These are phyloP conservation scores for Hypanus sabinus DNA, from an alignment of 2,113 vertebrate species.

Conservation along the genomic window DNA sequence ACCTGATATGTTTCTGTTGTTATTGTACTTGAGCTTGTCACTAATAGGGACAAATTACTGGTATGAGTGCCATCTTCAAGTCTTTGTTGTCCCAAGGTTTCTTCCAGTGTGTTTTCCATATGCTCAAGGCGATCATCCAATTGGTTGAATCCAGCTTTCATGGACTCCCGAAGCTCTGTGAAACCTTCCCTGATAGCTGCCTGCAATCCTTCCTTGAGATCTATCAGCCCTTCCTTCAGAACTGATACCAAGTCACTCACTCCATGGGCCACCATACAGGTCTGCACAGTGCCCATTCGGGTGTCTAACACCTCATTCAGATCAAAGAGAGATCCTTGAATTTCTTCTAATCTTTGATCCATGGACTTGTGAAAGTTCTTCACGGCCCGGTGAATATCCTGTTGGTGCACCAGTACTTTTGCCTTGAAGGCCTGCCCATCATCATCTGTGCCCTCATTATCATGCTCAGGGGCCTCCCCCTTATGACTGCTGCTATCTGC, in stretches of 20 bases:
- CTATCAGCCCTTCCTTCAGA: conserved; percentile 20
- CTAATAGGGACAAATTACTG: conserved; percentile 25
- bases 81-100: conserved; percentile 12
- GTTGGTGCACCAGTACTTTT: conserved; percentile 30
- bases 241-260: conserved; percentile 31
- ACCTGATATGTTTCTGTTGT: conserved; percentile 28
- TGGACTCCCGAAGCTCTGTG: conserved; percentile 33
- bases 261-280: conserved; percentile 25
- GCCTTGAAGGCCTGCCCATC: conserved; percentile 30
- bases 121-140: conserved; percentile 31
- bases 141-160: conserved; percentile 29
- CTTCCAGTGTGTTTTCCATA: conserved; percentile 29
- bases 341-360: conserved; percentile 32
- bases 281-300: conserved; percentile 26
- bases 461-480: not conserved
- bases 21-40: conserved; percentile 12
- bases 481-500: not conserved
- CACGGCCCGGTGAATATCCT: conserved; percentile 33
- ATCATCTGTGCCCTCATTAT: not conserved
- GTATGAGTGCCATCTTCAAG: not conserved
- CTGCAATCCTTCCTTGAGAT: conserved; percentile 34
- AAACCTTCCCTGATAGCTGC: conserved; percentile 31
- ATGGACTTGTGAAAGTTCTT: conserved; percentile 25
- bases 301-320: conserved; percentile 8
- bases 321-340: conserved; percentile 34